Percentiles rank a stretch among this genome's conserved stretches.
These are phyloP conservation scores for Glaucopsyche alexis DNA, from an alignment of 2,888 invertebrate species.

Conservation along the genomic window DNA sequence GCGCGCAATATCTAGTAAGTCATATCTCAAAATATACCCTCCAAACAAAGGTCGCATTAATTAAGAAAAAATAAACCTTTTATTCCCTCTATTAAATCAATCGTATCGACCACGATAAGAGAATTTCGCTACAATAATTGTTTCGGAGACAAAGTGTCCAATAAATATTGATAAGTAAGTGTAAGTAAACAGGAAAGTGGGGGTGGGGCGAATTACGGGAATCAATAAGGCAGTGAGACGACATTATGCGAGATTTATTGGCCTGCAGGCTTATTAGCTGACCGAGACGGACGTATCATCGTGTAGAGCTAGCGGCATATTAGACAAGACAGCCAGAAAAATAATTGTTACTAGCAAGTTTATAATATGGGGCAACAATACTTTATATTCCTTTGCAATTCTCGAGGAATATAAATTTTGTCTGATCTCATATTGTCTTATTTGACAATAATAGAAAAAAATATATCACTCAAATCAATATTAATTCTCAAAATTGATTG, in stretches of 20 bases:
- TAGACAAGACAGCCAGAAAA: slow-evolving; percentile 28
- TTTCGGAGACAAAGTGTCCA: slow-evolving; percentile 17
- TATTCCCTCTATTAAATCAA: not conserved
- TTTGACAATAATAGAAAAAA: too few species aligned
- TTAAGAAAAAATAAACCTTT: not conserved
- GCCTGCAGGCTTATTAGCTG: slow-evolving; percentile 66
- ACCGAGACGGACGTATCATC: slow-evolving; percentile 48
- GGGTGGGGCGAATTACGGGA: slow-evolving; percentile 55
- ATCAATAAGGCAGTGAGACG: slow-evolving; percentile 64
- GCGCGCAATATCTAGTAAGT: too few species aligned
- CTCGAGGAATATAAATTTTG: too few species aligned
- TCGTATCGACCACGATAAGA: not conserved
- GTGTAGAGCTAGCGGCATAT: slow-evolving; percentile 45
- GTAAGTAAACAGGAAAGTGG: slow-evolving; percentile 49
- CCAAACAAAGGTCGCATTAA: not conserved
- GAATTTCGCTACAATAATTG: slow-evolving; percentile 25
- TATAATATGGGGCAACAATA: too few species aligned
- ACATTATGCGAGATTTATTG: slow-evolving; percentile 74
- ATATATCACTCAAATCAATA: too few species aligned
- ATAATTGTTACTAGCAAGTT: too few species aligned
- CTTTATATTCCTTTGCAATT: too few species aligned
- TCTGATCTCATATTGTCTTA: too few species aligned
- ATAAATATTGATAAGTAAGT: slow-evolving; percentile 25
- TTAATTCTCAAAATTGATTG: too few species aligned
- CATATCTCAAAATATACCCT: too few species aligned